These are phyloP conservation scores for Periparus ater DNA, from an alignment of 2,797 vertebrate genomes.

Conservation along the genomic window DNA sequence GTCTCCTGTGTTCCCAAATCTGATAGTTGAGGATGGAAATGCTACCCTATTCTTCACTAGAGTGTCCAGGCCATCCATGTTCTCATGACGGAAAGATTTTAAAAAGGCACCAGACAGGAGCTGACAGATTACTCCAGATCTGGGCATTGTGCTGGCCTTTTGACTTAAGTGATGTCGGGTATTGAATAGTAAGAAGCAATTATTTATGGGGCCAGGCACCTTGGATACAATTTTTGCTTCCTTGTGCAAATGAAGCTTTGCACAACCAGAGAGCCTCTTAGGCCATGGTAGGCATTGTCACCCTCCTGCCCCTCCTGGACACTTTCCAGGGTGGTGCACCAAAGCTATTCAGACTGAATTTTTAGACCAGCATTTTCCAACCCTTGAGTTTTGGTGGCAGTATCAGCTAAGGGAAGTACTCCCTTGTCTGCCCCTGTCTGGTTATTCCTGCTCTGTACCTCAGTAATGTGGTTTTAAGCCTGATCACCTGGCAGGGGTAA, in stretches of 20 bases:
- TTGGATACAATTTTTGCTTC: background rate
- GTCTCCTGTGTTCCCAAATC: background rate
- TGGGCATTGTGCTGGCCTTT: background rate
- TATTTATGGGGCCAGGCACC: background rate
- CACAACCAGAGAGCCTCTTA: background rate
- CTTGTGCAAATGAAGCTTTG: background rate
- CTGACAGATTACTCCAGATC: background rate
- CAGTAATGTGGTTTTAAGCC: background rate
- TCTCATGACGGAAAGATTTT: background rate
- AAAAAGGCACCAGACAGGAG: background rate
- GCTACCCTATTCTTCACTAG: background rate
- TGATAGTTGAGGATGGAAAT: background rate
- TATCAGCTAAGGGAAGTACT: background rate
- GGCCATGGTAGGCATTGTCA: background rate
- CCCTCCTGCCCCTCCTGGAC: background rate
- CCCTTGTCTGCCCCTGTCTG: background rate
- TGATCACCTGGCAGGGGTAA: background rate
- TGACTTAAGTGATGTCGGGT: background rate
- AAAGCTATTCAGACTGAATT: background rate
- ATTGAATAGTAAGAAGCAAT: background rate
- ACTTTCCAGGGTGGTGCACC: background rate
- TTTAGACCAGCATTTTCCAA: background rate
- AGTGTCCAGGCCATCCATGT: background rate
- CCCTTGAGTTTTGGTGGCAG: background rate
- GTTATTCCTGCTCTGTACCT: background rate